These are phyloP conservation scores for Odontesthes bonariensis DNA, from an alignment of 2,113 vertebrate species.

Conservation along the genomic window DNA sequence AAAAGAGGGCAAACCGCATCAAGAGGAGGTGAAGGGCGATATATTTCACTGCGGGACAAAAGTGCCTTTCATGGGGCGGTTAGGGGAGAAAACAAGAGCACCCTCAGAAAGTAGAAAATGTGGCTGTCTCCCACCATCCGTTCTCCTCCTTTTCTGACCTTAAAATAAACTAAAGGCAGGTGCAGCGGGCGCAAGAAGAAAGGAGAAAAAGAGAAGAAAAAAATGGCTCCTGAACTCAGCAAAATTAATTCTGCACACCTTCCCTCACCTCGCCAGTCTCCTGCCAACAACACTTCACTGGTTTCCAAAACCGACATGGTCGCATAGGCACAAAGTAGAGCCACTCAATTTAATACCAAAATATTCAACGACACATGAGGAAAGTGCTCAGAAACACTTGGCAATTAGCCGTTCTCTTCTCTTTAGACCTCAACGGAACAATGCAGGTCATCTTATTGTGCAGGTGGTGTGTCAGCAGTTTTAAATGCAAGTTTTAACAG, in stretches of 20 bases:
- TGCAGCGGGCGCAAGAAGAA: constrained; percentile 62
- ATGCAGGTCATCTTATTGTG: not conserved
- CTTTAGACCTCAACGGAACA: not conserved
- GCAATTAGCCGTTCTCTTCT: not conserved
- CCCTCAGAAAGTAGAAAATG: constrained; percentile 73
- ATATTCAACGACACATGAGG: not conserved
- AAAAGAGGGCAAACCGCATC: constrained; percentile 76
- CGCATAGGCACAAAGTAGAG: constrained; percentile 40
- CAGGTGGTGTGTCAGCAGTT: not conserved
- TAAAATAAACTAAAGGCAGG: constrained; percentile 83
- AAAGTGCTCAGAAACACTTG: not conserved
- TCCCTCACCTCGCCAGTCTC: not conserved
- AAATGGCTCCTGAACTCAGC: constrained; percentile 62
- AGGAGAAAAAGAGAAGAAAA: too few species aligned
- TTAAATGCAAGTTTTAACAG: not conserved
- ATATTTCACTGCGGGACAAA: constrained; percentile 81
- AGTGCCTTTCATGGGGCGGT: constrained; percentile 78
- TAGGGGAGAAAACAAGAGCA: constrained; percentile 70
- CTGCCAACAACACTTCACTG: constrained; percentile 61
- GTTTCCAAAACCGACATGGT: constrained; percentile 58
- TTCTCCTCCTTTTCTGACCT: constrained; percentile 72
- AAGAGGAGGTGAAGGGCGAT: constrained; percentile 78
- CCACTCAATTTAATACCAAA: constrained; percentile 13
- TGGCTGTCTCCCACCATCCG: constrained; percentile 72
- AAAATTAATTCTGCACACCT: constrained; percentile 72